Evolutionary conservation across 2,888 invertebrate species (phyloP).

Genomic region (Callyntrura sp.): DNA sequence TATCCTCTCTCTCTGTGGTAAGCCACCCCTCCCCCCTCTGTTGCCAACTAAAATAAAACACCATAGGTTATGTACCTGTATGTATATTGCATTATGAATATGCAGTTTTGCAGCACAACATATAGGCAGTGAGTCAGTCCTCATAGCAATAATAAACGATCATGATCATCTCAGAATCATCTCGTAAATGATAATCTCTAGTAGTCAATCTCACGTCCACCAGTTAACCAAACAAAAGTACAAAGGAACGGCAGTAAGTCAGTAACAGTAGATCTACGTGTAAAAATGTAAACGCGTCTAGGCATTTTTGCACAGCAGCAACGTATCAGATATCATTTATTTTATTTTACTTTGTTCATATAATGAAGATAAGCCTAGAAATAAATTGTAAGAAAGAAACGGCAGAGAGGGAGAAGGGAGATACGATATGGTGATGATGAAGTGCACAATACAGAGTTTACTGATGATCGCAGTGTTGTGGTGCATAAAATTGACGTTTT

Average conservation of each 20-base stretch:
- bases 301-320: neutral
- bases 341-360: conserved; percentile 16
- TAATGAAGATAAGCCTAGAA: conserved; percentile 37
- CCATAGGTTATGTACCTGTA: no score
- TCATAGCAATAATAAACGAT: neutral
- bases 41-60: neutral
- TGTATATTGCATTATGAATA: neutral
- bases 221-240: neutral
- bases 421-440: conserved; percentile 41
- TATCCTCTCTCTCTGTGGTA: neutral
- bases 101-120: neutral
- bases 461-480: conserved; percentile 59
- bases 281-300: no score
- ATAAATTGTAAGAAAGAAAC: neutral
- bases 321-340: conserved; percentile 16
- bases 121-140: neutral
- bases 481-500: conserved; percentile 76
- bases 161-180: neutral
- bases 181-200: neutral
- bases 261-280: no score
- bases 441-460: conserved; percentile 26
- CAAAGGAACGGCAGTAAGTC: neutral
- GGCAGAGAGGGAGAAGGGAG: neutral
- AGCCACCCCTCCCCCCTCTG: neutral
- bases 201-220: neutral